Percentiles rank a stretch among this genome's conserved stretches.
phyloP scores from a whole-genome alignment of 2,888 invertebrate species.

The Lingula anatina region DNA sequence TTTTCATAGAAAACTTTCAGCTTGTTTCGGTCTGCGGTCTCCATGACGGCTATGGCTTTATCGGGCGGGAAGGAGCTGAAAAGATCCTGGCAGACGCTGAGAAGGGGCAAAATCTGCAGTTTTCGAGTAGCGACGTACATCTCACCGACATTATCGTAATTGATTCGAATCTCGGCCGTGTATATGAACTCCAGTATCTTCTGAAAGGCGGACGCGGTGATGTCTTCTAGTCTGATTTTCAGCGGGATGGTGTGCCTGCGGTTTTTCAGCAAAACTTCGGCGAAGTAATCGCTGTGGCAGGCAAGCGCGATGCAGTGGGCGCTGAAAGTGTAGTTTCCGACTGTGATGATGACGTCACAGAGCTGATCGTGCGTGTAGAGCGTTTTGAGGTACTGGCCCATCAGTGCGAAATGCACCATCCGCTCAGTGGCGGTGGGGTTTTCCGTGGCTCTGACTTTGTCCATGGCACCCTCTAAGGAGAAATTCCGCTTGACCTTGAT shows the following conservation, averaged over 20 bases:
- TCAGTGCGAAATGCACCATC: slow-evolving; percentile 20
- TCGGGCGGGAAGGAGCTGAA: slow-evolving; percentile 1
- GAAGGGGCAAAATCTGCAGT: slow-evolving; percentile 1
- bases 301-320: slow-evolving; percentile 29
- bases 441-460: too few species aligned
- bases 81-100: background rate
- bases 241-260: too few species aligned
- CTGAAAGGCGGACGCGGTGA: slow-evolving; percentile 23
- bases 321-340: slow-evolving; percentile 18
- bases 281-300: slow-evolving; percentile 30
- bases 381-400: slow-evolving; percentile 21
- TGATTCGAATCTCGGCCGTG: slow-evolving; percentile 17
- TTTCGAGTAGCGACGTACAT: slow-evolving; percentile 18
- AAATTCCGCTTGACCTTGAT: too few species aligned
- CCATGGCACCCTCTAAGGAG: too few species aligned
- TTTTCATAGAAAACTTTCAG: too few species aligned
- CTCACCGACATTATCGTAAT: slow-evolving; percentile 17
- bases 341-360: slow-evolving; percentile 26
- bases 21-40: too few species aligned
- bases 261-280: slow-evolving; percentile 14
- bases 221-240: slow-evolving; percentile 2
- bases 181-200: slow-evolving; percentile 26
- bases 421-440: slow-evolving; percentile 18
- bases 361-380: slow-evolving; percentile 35
- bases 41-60: slow-evolving; percentile 1